phyloP scores from a whole-genome alignment of 2,113 vertebrate species.

The Pelobates fuscus region DNA sequence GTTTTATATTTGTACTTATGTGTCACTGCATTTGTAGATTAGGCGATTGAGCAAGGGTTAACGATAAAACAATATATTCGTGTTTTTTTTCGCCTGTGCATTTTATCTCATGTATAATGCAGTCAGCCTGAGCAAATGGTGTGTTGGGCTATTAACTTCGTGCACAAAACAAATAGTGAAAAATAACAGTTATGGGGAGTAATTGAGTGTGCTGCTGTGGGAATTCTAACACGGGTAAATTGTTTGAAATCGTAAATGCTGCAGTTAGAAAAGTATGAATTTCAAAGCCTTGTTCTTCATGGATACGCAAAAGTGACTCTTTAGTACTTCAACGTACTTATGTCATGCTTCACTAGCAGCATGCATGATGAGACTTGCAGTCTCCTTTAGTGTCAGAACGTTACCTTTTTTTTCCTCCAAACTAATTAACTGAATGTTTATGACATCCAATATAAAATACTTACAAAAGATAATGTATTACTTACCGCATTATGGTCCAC shows the following conservation, averaged over 20 bases:
- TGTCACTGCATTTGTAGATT: too few relatives aligned
- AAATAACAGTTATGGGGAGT: constrained; percentile 44
- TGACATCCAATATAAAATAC: too few relatives aligned
- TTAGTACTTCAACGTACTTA: too few relatives aligned
- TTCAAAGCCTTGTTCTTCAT: not conserved
- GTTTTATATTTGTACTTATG: too few relatives aligned
- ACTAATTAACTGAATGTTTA: too few relatives aligned
- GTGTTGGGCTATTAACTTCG: constrained; percentile 42
- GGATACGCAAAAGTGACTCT: not conserved
- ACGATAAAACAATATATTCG: constrained; percentile 11
- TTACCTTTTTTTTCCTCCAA: too few relatives aligned
- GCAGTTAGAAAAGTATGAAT: not conserved
- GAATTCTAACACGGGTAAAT: constrained; percentile 29
- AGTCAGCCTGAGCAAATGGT: constrained; percentile 38
- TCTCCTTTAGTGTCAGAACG: too few relatives aligned
- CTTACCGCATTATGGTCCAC: too few relatives aligned
- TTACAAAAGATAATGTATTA: too few relatives aligned
- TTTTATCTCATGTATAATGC: constrained; percentile 39
- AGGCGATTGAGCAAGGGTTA: constrained; percentile 32
- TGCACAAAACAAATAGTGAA: constrained; percentile 39
- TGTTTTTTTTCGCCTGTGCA: constrained; percentile 4
- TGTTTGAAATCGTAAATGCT: constrained; percentile 8
- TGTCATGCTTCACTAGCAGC: not conserved
- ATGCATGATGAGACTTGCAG: not conserved
- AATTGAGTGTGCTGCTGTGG: constrained; percentile 30